Base-by-base conservation (phyloP, 2,113 vertebrate species). In the Zingel zingel region DNA sequence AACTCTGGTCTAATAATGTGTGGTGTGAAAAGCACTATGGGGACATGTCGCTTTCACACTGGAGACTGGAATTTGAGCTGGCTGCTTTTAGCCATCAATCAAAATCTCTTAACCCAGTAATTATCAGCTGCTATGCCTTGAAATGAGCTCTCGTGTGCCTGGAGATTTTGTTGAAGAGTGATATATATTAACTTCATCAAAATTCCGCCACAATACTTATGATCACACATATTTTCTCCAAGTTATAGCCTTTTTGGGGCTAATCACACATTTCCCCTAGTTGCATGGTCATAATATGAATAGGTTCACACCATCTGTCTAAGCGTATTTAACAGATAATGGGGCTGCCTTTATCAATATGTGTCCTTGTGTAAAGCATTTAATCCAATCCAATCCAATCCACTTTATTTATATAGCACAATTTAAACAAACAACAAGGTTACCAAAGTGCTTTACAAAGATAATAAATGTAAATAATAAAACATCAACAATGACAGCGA, bases 1-100 rank as follows among this genome's bases (percentile, higher is more conserved):
- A 83, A 82, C 82, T 83, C 65, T 73, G 43, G 62, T 83, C 36
- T 82, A 74, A 89, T 85, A 85, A 79, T 64, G 64, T 77, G 62
- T 47, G 23, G 15, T 10, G 51, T 65, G 66, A 58, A 81, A 80
- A 75, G 25, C 66, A 45, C 50, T 25, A 18, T 8, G 14, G 69
- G 77, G 85, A 88, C 70, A 66, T 39, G 70, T 78, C 59, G 56
- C 25, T 69, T 86, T 74, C 70, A 62, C 77, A 71, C 33, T n/a
- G 15, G 69, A 84, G 81, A 51, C 74, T 71, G 63, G 48, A 70
- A 76, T 85, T 82, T 51, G 36, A 63, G 58, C 43, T 59, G 12
- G 45, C 47, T 72, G 53, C 66, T 77, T 74, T 70, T 21, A 11
- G 16, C 83, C 78, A 79, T 89, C 85, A 89, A 71, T 87, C 74